These are phyloP conservation scores for Acrocephalus scirpaceus DNA, from an alignment of 2,797 vertebrate species.

Conservation along the genomic window DNA sequence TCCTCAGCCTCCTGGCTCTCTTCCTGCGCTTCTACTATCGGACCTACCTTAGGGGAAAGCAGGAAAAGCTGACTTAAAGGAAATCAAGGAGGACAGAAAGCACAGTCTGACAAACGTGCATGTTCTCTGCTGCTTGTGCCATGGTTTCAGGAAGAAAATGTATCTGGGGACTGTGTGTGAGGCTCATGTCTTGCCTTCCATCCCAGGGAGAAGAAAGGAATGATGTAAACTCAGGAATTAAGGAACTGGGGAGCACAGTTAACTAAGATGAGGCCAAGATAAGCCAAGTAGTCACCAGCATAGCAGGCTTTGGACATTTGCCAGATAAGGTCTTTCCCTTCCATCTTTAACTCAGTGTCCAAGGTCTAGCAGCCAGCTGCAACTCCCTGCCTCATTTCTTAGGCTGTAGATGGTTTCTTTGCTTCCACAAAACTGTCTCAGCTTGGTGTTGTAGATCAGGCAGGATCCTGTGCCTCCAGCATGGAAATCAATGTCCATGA, in stretches of 20 bases:
- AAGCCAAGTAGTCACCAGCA: not conserved
- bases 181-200: not conserved
- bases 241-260: not conserved
- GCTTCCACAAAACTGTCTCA: not conserved
- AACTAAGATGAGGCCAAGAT: not conserved
- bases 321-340: not conserved
- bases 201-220: not conserved
- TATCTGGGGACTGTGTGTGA: not conserved
- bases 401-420: not conserved
- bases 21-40: slow-evolving; percentile 77
- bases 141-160: not conserved
- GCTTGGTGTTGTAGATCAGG: not conserved
- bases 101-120: not conserved
- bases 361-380: not conserved
- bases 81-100: not conserved
- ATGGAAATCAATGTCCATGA: not conserved
- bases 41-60: slow-evolving; percentile 64
- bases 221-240: not conserved
- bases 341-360: not conserved
- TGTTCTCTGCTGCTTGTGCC: not conserved
- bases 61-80: slow-evolving; percentile 30
- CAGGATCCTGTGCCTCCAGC: not conserved
- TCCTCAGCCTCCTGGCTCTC: slow-evolving; percentile 76
- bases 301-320: not conserved
- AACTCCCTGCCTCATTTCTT: not conserved